Percentiles rank a stretch among this genome's conserved stretches.
These are phyloP conservation scores for Ladona fulva DNA, from an alignment of 1,140 invertebrate genomes.

Conservation along the genomic window DNA sequence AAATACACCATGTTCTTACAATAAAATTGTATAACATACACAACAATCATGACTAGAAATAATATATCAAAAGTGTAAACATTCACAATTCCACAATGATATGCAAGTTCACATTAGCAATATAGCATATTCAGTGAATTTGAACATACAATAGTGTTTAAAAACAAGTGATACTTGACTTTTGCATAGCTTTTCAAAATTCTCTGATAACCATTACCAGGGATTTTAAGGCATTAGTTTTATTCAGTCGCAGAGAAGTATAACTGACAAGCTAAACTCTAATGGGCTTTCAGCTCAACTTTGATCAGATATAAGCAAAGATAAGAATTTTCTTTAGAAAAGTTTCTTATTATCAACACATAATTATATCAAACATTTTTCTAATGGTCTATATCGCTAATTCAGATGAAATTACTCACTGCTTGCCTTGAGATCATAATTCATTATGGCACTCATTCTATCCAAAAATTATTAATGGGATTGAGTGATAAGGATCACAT, in stretches of 20 bases:
- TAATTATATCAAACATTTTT: background rate
- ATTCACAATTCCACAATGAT: background rate
- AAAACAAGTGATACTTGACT: background rate
- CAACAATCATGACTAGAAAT: background rate
- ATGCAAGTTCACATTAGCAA: background rate
- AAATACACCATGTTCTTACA: too few species aligned
- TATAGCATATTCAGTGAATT: background rate
- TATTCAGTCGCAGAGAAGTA: background rate
- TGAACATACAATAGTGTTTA: background rate
- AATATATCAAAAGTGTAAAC: constrained; percentile 1
- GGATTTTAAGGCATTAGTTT: background rate
- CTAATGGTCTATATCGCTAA: background rate
- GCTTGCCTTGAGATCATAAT: background rate
- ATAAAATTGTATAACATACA: too few species aligned
- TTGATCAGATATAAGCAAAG: background rate
- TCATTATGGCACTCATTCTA: background rate
- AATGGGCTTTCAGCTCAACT: background rate
- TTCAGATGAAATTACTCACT: background rate
- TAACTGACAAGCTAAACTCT: background rate
- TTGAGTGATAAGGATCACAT: background rate
- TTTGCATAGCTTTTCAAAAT: background rate
- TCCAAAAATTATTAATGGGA: background rate
- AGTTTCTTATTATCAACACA: background rate
- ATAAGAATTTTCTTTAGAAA: background rate
- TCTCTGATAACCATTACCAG: background rate